phyloP scores from a whole-genome alignment of 2,888 invertebrate genomes.

The Acleris literana region DNA sequence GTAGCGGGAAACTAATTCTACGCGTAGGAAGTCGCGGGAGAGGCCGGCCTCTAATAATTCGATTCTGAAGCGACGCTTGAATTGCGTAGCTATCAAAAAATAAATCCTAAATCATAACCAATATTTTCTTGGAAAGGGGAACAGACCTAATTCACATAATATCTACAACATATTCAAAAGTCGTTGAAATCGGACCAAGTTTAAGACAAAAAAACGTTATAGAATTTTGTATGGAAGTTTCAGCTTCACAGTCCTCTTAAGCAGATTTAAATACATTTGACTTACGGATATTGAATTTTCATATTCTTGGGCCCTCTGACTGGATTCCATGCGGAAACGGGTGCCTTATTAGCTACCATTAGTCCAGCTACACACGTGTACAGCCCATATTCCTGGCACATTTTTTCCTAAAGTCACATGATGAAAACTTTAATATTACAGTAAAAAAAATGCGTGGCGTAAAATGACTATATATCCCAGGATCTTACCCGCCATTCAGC shows the following conservation, averaged over 20 bases:
- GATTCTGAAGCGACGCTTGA: too few relatives aligned
- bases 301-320: conserved; percentile 84
- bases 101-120: too few relatives aligned
- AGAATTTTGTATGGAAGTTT: too few relatives aligned
- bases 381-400: conserved; percentile 83
- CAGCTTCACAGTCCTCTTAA: background rate
- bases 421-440: background rate
- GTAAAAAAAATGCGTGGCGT: background rate
- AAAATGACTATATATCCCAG: background rate
- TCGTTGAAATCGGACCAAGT: too few relatives aligned
- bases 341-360: conserved; percentile 88
- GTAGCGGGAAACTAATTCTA: too few relatives aligned
- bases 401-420: conserved; percentile 63
- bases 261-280: conserved; percentile 32
- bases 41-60: too few relatives aligned
- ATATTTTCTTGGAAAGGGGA: too few relatives aligned
- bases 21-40: too few relatives aligned
- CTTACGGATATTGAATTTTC: conserved; percentile 75
- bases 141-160: too few relatives aligned
- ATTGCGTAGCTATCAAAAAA: too few relatives aligned
- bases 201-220: too few relatives aligned
- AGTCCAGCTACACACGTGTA: conserved; percentile 86
- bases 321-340: conserved; percentile 89
- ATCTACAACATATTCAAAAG: too few relatives aligned
- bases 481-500: conserved; percentile 85